These are phyloP conservation scores for Andrena hattorfiana DNA, from an alignment of 2,888 invertebrate species.

Conservation along the genomic window DNA sequence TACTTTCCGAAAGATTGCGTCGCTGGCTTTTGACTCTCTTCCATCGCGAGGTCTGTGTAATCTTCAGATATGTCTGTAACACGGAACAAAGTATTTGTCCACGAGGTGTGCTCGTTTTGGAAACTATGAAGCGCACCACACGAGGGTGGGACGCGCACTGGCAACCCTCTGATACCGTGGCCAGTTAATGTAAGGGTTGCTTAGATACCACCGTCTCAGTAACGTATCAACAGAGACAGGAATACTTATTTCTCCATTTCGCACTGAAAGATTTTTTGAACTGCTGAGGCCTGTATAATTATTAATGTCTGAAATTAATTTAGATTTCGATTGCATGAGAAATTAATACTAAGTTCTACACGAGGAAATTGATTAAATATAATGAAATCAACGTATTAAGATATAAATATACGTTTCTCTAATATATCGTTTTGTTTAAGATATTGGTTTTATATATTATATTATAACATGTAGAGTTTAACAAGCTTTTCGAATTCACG, in stretches of 20 bases:
- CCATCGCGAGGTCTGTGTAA: slow-evolving; percentile 33
- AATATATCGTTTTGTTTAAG: neutral
- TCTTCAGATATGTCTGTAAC: slow-evolving; percentile 29
- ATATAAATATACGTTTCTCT: too few relatives aligned
- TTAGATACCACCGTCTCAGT: slow-evolving; percentile 77
- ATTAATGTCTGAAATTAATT: neutral
- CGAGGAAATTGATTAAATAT: too few relatives aligned
- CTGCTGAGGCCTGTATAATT: neutral
- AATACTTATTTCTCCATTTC: slow-evolving; percentile 23
- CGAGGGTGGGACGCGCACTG: slow-evolving; percentile 78
- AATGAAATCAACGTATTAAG: too few relatives aligned
- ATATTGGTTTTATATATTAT: neutral
- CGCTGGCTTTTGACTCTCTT: slow-evolving; percentile 19
- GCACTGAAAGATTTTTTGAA: neutral
- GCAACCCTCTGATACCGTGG: slow-evolving; percentile 73
- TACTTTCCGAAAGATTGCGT: slow-evolving; percentile 36
- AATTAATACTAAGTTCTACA: neutral
- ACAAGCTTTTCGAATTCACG: neutral
- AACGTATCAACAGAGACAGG: slow-evolving; percentile 66
- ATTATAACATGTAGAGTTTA: neutral
- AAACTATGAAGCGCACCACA: slow-evolving; percentile 71
- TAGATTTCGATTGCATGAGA: neutral
- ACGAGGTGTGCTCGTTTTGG: slow-evolving; percentile 49
- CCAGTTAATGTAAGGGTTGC: slow-evolving; percentile 80
- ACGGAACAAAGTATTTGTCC: slow-evolving; percentile 44